Conservation (phyloP, 1,140 invertebrate genomes). For the Lepidostoma basale region DNA sequence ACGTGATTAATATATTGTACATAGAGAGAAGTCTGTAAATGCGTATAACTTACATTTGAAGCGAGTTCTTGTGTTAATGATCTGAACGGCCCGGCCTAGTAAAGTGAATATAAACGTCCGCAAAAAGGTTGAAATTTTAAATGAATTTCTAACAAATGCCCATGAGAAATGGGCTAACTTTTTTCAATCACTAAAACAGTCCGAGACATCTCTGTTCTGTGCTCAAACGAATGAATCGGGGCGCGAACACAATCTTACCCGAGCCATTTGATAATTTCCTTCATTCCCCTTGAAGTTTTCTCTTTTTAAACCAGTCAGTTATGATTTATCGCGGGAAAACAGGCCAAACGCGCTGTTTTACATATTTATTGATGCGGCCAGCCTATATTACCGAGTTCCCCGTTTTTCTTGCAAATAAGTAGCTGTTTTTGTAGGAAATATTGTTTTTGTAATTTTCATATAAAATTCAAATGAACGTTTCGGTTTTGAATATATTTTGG, state of each 20-base stretch:
- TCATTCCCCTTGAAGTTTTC: conserved; percentile 19
- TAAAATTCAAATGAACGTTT: conserved; percentile 9
- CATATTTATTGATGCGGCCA: conserved; percentile 35
- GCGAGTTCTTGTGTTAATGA: no score
- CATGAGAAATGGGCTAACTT: no score
- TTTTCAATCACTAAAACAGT: not conserved
- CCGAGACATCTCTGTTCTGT: not conserved
- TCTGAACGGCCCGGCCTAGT: no score
- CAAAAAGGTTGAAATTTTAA: no score
- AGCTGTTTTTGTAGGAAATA: conserved; percentile 2
- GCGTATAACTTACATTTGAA: no score
- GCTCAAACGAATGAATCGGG: not conserved
- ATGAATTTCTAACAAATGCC: no score
- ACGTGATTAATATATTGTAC: no score
- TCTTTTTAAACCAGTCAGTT: conserved; percentile 25
- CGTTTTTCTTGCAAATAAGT: not conserved
- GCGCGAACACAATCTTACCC: conserved; percentile 19
- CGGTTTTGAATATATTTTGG: not conserved
- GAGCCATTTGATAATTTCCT: conserved; percentile 30
- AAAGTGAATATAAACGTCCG: no score
- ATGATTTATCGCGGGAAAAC: conserved; percentile 32
- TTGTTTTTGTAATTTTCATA: conserved; percentile 4
- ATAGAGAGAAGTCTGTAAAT: no score
- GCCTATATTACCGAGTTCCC: not conserved
- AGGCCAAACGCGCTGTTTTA: conserved; percentile 12